Evolutionary conservation across 1,140 invertebrate genomes (phyloP).

Genomic region (Atta texana): DNA sequence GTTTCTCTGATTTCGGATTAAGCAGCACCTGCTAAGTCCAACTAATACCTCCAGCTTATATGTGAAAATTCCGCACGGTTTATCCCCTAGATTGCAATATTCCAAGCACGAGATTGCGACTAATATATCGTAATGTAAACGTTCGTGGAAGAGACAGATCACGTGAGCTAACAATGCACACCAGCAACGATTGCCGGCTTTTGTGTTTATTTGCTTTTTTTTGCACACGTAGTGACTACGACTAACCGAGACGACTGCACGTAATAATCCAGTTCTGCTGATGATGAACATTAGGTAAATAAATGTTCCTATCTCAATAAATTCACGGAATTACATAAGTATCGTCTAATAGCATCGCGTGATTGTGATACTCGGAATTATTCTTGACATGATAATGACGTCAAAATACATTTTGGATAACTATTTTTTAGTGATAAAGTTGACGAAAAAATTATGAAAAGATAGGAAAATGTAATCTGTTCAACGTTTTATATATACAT

Average conservation of each 20-base stretch:
- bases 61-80: constrained; percentile 12
- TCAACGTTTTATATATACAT: not conserved
- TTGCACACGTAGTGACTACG: constrained; percentile 65
- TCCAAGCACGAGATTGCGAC: not conserved
- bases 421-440: not conserved
- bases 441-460: not conserved
- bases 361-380: not conserved
- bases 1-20: not conserved
- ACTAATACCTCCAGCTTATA: not conserved
- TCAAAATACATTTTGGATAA: not conserved
- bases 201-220: constrained; percentile 68
- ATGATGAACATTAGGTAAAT: constrained; percentile 60
- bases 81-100: constrained; percentile 10
- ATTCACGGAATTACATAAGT: constrained; percentile 44
- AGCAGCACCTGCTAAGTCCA: not conserved
- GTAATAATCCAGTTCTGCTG: constrained; percentile 75
- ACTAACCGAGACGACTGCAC: constrained; percentile 75
- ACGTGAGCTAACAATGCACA: constrained; percentile 26
- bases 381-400: not conserved
- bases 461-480: not conserved
- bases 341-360: not conserved
- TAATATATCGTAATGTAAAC: not conserved
- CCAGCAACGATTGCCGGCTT: constrained; percentile 24
- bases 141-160: constrained; percentile 8
- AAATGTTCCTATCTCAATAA: constrained; percentile 66